These are phyloP conservation scores for Heliconius hortense DNA, from an alignment of 2,888 invertebrate species.

Conservation along the genomic window DNA sequence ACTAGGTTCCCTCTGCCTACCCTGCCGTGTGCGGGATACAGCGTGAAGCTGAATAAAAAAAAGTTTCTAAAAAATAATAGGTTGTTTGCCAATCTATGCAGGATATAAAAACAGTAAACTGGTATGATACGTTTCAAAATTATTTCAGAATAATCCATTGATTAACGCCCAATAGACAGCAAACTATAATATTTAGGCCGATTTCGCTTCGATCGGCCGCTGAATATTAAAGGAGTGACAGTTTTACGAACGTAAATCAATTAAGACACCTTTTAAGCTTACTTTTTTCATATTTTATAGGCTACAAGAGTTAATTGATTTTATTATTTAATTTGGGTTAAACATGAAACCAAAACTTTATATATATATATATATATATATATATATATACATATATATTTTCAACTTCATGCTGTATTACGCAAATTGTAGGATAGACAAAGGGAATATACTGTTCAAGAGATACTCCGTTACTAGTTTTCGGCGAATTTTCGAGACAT, in stretches of 20 bases:
- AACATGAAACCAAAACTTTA: no score
- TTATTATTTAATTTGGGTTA: neutral
- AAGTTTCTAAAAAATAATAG: no score
- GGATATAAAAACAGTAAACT: neutral
- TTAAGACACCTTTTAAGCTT: slow-evolving; percentile 44
- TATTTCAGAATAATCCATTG: slow-evolving; percentile 42
- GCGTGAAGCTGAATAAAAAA: no score
- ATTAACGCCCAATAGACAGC: slow-evolving; percentile 45
- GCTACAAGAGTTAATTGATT: slow-evolving; percentile 5
- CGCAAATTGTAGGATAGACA: no score
- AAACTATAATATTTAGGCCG: slow-evolving; percentile 68
- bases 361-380: neutral
- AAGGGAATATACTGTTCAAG: no score
- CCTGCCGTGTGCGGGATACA: no score
- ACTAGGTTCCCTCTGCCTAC: no score
- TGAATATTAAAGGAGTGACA: slow-evolving; percentile 58
- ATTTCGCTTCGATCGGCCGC: slow-evolving; percentile 61
- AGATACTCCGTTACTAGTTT: no score
- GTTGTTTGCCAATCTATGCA: neutral
- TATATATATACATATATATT: neutral
- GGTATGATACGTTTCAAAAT: neutral
- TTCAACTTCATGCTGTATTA: neutral
- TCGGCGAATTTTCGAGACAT: no score
- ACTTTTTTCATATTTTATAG: slow-evolving; percentile 10
- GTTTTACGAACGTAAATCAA: slow-evolving; percentile 47